Conservation (phyloP, 2,797 vertebrate genomes). For the Centropyge bicolor region DNA sequence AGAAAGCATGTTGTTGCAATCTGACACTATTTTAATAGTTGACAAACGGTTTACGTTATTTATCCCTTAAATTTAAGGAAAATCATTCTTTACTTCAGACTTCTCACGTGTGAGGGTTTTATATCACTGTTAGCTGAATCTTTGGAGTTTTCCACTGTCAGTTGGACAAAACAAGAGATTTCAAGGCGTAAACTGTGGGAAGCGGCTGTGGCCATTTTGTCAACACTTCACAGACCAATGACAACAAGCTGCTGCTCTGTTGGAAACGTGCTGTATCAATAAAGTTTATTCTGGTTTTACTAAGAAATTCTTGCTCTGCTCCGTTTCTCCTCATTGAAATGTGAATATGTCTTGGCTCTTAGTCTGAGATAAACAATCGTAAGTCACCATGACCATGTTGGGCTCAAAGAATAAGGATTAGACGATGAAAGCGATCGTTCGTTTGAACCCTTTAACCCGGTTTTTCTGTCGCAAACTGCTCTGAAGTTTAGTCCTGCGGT, state of each 20-base stretch:
- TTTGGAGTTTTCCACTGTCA: no score
- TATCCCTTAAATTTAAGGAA: no score
- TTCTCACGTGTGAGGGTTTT: no score
- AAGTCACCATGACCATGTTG: neutral
- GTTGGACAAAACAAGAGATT: neutral
- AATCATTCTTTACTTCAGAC: no score
- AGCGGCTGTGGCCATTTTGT: no score
- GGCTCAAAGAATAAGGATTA: neutral
- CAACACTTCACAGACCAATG: neutral
- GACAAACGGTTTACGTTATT: no score
- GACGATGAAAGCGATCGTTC: neutral
- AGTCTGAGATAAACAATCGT: neutral
- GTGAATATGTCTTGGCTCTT: neutral
- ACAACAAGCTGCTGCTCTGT: neutral
- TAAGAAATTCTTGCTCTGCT: neutral
- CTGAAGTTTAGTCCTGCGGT: neutral
- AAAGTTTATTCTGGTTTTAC: neutral
- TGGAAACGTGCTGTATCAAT: neutral
- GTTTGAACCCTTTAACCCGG: slow-evolving; percentile 38
- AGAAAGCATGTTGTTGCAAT: neutral
- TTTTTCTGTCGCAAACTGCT: neutral
- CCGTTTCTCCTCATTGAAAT: neutral
- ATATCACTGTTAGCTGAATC: no score
- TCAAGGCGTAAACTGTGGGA: neutral
- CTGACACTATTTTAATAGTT: no score